These are phyloP conservation scores for Baryphthengus martii DNA, from an alignment of 2,113 vertebrate species.

Conservation along the genomic window DNA sequence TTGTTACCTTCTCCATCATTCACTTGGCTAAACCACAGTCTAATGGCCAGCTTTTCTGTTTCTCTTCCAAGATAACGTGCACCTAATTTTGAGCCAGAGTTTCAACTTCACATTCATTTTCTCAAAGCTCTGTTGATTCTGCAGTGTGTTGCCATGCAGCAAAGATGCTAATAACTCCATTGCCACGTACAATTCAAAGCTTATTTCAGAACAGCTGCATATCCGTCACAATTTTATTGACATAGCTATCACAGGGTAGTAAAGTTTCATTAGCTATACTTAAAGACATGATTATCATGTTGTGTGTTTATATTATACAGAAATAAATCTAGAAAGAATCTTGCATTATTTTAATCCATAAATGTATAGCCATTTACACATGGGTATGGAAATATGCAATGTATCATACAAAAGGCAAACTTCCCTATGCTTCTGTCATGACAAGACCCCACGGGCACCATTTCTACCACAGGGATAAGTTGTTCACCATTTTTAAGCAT, in stretches of 20 bases:
- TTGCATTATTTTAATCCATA: background rate
- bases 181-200: background rate
- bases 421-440: background rate
- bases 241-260: background rate
- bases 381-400: background rate
- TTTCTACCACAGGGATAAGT: background rate
- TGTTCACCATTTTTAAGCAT: background rate
- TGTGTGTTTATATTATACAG: background rate
- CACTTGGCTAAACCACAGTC: background rate
- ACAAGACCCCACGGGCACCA: background rate
- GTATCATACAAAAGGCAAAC: fast-evolving
- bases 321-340: constrained; percentile 16
- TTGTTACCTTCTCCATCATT: background rate
- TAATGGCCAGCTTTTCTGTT: fast-evolving
- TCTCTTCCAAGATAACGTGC: background rate
- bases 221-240: constrained; percentile 45
- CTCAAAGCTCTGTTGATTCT: background rate
- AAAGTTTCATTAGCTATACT: constrained; percentile 52
- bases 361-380: background rate
- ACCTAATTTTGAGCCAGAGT: background rate
- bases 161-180: background rate
- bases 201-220: constrained; percentile 25
- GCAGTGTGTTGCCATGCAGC: background rate
- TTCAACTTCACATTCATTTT: background rate
- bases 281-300: constrained; percentile 6